Evolutionary conservation across 2,888 invertebrate genomes (phyloP), one percentile per base, ranked within the genome.

Genomic region (Tipula helvola): DNA sequence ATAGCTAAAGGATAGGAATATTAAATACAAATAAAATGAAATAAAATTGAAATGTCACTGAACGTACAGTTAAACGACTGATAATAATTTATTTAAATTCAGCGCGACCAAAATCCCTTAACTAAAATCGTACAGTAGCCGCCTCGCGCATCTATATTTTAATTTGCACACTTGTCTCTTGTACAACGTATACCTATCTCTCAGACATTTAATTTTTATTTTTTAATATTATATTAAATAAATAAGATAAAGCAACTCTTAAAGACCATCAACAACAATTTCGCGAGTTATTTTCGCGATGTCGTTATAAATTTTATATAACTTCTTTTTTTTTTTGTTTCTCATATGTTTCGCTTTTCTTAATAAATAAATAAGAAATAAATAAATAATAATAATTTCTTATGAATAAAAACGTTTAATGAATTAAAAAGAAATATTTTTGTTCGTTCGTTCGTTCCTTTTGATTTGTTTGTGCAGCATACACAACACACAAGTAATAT

Each of bases 201-300:
- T 71, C 71, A 71, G 71, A 71, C 28, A 71, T 71, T 71, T 28
- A 71, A 71, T 28, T 71, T 71, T 71, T 28, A 28, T 28, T 28
- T 71, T 71, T 71, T 71, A 71, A n/a, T 71, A 71, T 52, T 16
- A 16, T 16, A 52, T 71, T 18, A 71, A 71, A 71, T 28, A 71
- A 18, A 71, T 28, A 71, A 71, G 71, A 71, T 71, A 71, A 71
- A 71, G 71, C 71, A 71, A 71, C 71, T 71, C 71, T 71, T 71
- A 71, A 71, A 71, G 71, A 71, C 71, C 71, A 71, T 71, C 71
- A 71, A 71, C 71, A 71, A 71, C 71, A 71, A 71, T 71, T 71
- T 71, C 12, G 52, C 52, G 52, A 57, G 52, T 57, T 57, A 57
- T 57, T 57, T 57, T 57, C 52, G 71, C 71, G 71, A 71, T 71